phyloP scores from a whole-genome alignment of 2,113 vertebrate genomes.

The Gnathonemus echidnorhynchus region DNA sequence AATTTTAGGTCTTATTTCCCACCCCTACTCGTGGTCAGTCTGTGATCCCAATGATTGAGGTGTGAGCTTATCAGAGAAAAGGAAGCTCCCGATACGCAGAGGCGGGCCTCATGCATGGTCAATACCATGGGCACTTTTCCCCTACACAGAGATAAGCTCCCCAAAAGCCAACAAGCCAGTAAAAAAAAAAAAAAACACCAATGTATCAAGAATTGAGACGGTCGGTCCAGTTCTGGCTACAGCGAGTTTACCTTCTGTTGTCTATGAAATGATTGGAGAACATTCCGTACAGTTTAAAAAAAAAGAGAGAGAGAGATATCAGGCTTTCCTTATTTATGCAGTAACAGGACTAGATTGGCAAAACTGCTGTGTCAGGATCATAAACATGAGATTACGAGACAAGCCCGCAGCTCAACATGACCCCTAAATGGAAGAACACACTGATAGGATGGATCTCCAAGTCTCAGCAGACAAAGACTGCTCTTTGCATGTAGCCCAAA shows the following conservation, averaged over 20 bases:
- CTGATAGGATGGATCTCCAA: neutral
- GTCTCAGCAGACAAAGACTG: neutral
- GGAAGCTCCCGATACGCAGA: neutral
- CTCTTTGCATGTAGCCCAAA: neutral
- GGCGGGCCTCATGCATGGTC: neutral
- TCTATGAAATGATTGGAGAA: neutral
- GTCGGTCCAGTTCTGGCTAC: neutral
- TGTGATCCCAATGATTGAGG: neutral
- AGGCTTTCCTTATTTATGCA: conserved; percentile 3
- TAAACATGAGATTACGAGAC: neutral
- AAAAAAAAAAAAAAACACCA: neutral
- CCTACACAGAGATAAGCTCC: neutral
- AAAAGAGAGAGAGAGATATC: neutral
- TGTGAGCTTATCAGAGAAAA: neutral
- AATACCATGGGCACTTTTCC: neutral
- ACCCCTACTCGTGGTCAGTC: neutral
- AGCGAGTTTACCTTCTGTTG: neutral
- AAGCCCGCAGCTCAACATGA: neutral
- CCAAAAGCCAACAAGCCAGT: neutral
- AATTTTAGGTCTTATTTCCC: too few species aligned
- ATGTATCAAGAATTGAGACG: neutral
- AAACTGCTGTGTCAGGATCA: neutral
- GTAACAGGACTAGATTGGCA: neutral
- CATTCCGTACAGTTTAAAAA: neutral
- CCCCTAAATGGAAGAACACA: neutral